Base-by-base conservation (phyloP, 1,140 invertebrate genomes). In the Choristoneura fumiferana region DNA sequence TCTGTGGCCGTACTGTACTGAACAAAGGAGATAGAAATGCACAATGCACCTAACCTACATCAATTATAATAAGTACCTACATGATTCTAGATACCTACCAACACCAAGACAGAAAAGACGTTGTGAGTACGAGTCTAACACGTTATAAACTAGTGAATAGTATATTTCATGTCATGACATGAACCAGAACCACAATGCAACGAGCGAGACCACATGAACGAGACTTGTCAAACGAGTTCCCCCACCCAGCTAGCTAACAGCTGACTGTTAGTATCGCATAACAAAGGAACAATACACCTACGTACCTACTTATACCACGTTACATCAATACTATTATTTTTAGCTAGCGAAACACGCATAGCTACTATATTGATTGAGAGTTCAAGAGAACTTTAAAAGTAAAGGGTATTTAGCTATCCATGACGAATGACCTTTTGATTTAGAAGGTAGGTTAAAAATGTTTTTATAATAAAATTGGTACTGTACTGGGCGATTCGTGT, bases 281-380 rank as follows among this genome's bases (percentile, higher is more conserved):
- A 49, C 43, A 49, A 49, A 49, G 43, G 22, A 49, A 49, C 43
- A 49, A 43, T 43, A 43, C 40, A 43, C 15, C 9, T n/a, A 4
- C 35, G 10, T 22, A 49, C 18, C 6, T 9, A 49, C 3, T 9
- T n/a, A 49, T 39, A 13, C n/a, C 12, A 22, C n/a, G 43, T 49
- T 6, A 49, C 43, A 49, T 49, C 43, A 49, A 49, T 45, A 45
- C 17, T 49, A 29, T 49, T 49, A 49, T 49, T 49, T 49, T 49
- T 49, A 49, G 22, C 18, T 13, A 49, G n/a, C 22, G n/a, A 49
- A 49, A 33, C 43, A 49, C 43, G 43, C 43, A 45, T 6, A 29
- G 18, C 40, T 49, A 49, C n/a, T 49, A 18, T 49, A 49, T 49
- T 33, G 43, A 49, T 49, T 49, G 43, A 49, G 29, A 49, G 43